Evolutionary conservation across 2,113 vertebrate genomes (phyloP), one percentile per base, ranked within the genome.

Genomic region (Tilapia sparmanii): DNA sequence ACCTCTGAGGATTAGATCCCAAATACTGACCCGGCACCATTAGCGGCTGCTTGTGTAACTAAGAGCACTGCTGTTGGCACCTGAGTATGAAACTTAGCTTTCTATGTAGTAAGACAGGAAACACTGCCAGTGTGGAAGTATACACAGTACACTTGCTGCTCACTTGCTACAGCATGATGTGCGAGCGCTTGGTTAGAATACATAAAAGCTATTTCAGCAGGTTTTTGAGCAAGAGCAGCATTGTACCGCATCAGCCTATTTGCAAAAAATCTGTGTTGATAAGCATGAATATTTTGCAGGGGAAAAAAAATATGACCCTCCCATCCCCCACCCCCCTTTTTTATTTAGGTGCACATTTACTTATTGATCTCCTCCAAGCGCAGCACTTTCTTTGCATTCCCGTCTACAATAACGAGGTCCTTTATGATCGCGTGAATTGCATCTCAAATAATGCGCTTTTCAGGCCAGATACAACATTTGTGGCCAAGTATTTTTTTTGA

Each of bases 211-310:
- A 90, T 89, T 93, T 94, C 90, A 91, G 92, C 92, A 93, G 33
- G 19, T 13, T 95, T 93, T 87, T 92, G 40, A 93, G 90, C 88
- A 88, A 88, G 91, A 89, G 55, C 92, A 94, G 86, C 90, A 90
- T 93, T 91, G 89, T 90, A 87, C 92, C 59, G 61, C 55, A 92
- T 94, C 92, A 92, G 91, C 91, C 83, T 84, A 68, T 94, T 94
- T 91, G 89, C 93, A 87, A 90, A 91, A 88, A 90, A 54, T 40
- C 42, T 35, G 91, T 93, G 91, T 91, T 90, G 89, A 94, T 90
- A 93, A 94, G 88, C 91, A 86, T n/a, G 85, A 87, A 90, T 91
- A 31, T 90, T 92, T 86, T 79, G 83, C 88, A 89, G 35, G 42
- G 61, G 10, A 35, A 63, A 71, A 85, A 55, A 85, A 78, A 90